Evolutionary conservation across 2,797 vertebrate genomes (phyloP).

Genomic region (Lithobates sylvaticus): DNA sequence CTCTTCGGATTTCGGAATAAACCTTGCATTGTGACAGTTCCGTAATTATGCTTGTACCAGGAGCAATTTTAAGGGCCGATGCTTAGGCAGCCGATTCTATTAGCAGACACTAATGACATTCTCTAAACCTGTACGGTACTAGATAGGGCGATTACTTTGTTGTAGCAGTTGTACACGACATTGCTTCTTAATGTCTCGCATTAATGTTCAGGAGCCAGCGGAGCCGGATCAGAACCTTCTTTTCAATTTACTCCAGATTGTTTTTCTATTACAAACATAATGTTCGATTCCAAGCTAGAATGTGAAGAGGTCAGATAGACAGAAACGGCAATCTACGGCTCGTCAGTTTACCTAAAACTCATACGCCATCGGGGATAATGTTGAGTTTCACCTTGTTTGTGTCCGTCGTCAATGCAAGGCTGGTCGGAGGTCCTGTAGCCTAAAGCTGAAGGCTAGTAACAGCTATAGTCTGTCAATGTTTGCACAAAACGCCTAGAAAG

Average conservation of each 20-base stretch:
- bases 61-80: background rate
- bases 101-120: conserved; percentile 18
- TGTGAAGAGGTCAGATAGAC: background rate
- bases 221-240: background rate
- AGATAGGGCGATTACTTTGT: conserved; percentile 18
- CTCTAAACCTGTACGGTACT: background rate
- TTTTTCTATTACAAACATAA: conserved; percentile 41
- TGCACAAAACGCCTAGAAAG: background rate
- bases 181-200: conserved; percentile 13
- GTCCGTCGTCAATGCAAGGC: background rate
- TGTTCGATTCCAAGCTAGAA: background rate
- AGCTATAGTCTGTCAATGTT: background rate
- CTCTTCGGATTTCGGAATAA: conserved; percentile 14
- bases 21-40: conserved; percentile 1
- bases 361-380: background rate
- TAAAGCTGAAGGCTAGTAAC: background rate
- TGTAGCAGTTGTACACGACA: conserved; percentile 1
- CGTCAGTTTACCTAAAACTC: background rate
- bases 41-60: background rate
- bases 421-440: background rate
- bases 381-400: background rate
- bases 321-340: background rate
- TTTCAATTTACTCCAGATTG: conserved; percentile 40
- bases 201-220: background rate
- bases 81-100: background rate